Conservation (phyloP, 2,113 vertebrate genomes). For the human region DNA sequence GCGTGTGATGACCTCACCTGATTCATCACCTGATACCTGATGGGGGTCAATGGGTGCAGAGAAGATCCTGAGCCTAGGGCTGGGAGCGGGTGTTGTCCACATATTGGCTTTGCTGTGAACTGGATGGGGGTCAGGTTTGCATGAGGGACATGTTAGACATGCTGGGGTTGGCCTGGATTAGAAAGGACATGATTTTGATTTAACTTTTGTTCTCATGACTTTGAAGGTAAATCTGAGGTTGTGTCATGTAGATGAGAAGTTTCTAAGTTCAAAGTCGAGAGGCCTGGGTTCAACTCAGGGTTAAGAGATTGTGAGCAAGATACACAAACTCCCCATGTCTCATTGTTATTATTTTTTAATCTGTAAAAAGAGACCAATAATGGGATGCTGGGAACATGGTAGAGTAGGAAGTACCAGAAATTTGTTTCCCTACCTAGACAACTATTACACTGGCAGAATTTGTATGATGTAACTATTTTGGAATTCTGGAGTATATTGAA, state of each 20-base stretch:
- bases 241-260: neutral
- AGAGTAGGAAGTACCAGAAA: neutral
- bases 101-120: neutral
- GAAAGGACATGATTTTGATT: neutral
- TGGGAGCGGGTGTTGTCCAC: neutral
- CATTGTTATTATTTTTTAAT: neutral
- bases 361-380: neutral
- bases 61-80: neutral
- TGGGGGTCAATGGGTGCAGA: neutral
- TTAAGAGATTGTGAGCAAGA: constrained; percentile 12
- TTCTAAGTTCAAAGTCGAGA: neutral
- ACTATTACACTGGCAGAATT: neutral
- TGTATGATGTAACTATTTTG: neutral
- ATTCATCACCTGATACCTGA: neutral
- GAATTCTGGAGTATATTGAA: neutral
- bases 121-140: neutral
- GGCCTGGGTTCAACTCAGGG: neutral
- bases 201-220: neutral
- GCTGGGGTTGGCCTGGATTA: neutral
- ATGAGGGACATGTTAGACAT: neutral
- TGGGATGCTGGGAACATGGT: neutral
- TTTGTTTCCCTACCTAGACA: neutral
- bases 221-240: constrained; percentile 19
- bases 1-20: neutral
- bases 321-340: neutral